Base-by-base conservation (phyloP, 2,888 invertebrate genomes). In the Nezara viridula region DNA sequence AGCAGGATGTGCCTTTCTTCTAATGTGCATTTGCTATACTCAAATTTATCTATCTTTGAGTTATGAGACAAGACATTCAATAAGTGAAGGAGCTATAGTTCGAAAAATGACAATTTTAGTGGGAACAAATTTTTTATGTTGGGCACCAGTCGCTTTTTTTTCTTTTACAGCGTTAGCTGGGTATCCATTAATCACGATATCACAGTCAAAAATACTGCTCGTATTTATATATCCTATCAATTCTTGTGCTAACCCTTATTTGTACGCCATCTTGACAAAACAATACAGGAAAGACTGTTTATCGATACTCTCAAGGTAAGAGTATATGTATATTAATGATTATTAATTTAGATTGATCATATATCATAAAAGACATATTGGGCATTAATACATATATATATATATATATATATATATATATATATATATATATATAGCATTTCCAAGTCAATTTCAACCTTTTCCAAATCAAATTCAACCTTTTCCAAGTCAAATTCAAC, bases 221-320 rank as follows among this genome's bases (percentile, higher is more conserved):
- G 98, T 98, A 16, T 97, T 98, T 92, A 97, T 98, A 92, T 97
- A 98, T 92, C 98, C 98, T 0, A 93, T 98, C 90, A 98, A 98
- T 93, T 96, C 98, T 0, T 98, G 97, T 92, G 97, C 98, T 66
- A 98, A 98, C 93, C 98, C 98, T 0, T 98, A 98, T 93, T 93
- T 98, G 6, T 98, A 98, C 93, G 98, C 97, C 32, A 96, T 98
- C 91, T 94, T 98, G 92, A 98, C 98, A 14, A 95, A 97, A 90
- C 97, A 97, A 93, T 98, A 97, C 92, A 94, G 97, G 77, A 94
- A 95, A 91, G 97, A 98, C 92, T 94, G 97, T 40, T 94, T 95
- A 88, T 93, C 94, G 21, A 92, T 97, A 73, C 93, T 96, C 86
- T 95, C 95, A 5, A 95, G 95, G 93, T 96, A 93, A 91, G 94